phyloP scores from a whole-genome alignment of 2,113 vertebrate genomes.

The Zosterops pallidus region DNA sequence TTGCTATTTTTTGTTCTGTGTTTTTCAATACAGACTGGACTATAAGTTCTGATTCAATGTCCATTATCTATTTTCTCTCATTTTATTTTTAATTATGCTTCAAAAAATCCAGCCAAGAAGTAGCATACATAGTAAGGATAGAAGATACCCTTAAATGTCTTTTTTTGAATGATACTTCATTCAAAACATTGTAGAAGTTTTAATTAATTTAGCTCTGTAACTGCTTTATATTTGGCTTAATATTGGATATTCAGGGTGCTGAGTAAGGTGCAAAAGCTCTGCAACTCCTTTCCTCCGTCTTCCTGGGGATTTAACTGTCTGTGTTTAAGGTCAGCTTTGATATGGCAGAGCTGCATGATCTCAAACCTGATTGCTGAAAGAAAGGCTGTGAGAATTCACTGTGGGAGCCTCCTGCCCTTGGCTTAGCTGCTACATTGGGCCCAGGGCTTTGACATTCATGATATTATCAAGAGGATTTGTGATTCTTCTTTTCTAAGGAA shows the following conservation, averaged over 20 bases:
- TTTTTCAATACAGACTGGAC: neutral
- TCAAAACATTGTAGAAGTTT: neutral
- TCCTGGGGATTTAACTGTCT: neutral
- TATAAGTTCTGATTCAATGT: neutral
- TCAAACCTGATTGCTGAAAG: neutral
- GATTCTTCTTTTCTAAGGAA: neutral
- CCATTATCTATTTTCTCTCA: neutral
- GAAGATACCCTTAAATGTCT: neutral
- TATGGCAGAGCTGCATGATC: neutral
- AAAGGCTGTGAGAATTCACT: neutral
- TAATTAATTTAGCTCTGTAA: neutral
- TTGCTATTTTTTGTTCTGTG: neutral
- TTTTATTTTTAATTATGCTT: neutral
- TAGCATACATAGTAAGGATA: neutral
- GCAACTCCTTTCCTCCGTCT: neutral
- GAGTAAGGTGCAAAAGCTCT: neutral
- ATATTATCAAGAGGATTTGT: neutral
- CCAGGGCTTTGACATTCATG: neutral
- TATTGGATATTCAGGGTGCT: neutral
- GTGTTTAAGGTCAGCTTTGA: neutral
- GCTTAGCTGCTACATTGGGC: neutral
- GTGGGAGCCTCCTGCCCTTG: neutral
- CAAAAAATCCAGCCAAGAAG: neutral
- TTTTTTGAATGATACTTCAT: neutral
- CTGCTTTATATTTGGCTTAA: neutral